Evolutionary conservation across 2,888 invertebrate genomes (phyloP).

Genomic region (Hartigia nigra): DNA sequence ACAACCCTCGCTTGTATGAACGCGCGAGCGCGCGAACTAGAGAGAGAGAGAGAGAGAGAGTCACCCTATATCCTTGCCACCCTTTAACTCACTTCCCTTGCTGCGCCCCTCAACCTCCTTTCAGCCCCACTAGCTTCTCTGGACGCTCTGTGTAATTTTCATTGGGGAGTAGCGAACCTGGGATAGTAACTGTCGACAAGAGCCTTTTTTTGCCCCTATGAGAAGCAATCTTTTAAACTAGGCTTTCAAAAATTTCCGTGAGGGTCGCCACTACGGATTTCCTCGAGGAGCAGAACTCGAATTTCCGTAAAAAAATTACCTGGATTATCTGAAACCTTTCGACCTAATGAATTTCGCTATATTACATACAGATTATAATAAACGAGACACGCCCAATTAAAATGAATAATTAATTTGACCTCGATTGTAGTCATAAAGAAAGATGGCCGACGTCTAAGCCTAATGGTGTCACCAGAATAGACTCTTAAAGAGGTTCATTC

Average conservation of each 20-base stretch:
- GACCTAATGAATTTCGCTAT: neutral
- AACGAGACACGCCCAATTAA: neutral
- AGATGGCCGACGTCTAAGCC: neutral
- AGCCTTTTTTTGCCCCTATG: neutral
- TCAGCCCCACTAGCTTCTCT: neutral
- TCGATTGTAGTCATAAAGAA: neutral
- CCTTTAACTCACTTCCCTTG: neutral
- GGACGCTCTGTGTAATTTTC: neutral
- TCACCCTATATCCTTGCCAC: neutral
- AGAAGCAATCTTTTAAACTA: neutral
- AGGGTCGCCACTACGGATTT: neutral
- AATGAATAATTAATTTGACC: neutral
- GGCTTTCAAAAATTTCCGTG: neutral
- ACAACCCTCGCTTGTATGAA: conserved; percentile 8
- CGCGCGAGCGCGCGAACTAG: neutral
- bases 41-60: neutral
- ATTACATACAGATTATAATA: neutral
- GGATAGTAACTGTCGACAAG: neutral
- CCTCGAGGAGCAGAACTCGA: neutral
- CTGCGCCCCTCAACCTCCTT: neutral
- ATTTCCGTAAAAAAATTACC: neutral
- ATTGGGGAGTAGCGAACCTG: neutral
- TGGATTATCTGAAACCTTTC: neutral
- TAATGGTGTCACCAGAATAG: neutral
- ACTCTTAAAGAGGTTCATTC: neutral